Evolutionary conservation across 1,140 invertebrate species (phyloP), one percentile per base, ranked within the genome.

Genomic region (Amyelois transitella): DNA sequence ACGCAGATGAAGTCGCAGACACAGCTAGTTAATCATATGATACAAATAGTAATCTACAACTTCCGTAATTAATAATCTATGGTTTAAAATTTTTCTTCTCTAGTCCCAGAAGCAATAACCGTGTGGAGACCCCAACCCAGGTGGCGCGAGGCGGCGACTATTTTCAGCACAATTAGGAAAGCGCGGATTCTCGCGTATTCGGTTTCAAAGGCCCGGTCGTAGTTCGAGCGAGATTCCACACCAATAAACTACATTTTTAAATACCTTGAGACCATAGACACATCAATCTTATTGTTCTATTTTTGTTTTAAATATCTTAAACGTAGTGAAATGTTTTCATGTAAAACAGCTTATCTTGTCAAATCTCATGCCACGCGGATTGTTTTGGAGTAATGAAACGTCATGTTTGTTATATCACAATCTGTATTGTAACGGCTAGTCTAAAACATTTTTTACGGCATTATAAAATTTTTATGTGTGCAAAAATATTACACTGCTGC

Each of bases 161-260:
- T 82, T 82, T 77, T 56, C 58, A 66, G 77, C 63, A 65, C 79
- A 80, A 80, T 82, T 76, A 80, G 60, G 66, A 70, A 70, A 70
- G 67, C 56, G 44, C 49, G 58, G 55, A 66, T 61, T 58, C 62
- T 53, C 43, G 25, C 28, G 56, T 25, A 47, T 60, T 58, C 12
- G 43, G 48, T 66, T 63, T 60, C 64, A 66, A 66, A 63, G 60
- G 43, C 1, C 10, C 51, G 56, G 21, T 61, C 68, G 72, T 52
- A 22, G 67, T 38, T 3, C 32, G 12, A 14, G 32, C 32, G 1
- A n/a, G 6, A 14, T 14, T 14, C n/a, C n/a, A n/a, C n/a, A 38
- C n/a, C 32, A 38, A 38, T 38, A 38, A 38, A 38, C 12, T 14
- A 38, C 12, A 14, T 38, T 38, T 38, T 38, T 38, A 14, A 38